Base-by-base conservation (phyloP, 2,113 vertebrate genomes). In the Plecturocebus donacophilus region DNA sequence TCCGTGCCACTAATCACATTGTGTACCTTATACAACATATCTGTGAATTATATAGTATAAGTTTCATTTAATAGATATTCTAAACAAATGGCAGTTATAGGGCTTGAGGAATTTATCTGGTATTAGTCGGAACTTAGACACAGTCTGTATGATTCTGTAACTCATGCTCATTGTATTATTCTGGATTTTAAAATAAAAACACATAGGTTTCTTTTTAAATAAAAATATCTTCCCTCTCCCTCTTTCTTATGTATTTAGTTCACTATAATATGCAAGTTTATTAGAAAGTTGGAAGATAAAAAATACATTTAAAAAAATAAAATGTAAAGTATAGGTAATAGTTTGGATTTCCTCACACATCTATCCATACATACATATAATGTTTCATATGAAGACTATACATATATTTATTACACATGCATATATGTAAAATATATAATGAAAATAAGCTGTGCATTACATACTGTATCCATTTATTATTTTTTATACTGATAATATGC, bases 121-220 rank as follows among this genome's bases (percentile, higher is more conserved):
- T 42, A 45, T 47, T 75, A 38, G 45, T 49, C n/a, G 45, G 79
- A 77, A 77, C 49, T 75, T 58, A 91, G 54, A 68, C 38, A 85
- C 2, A 47, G 32, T 64, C 45, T 71, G 16, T 61, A 77, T 45
- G 30, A 54, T 70, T 77, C 58, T 77, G 84, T 84, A 71, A 64
- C 10, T 8, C 52, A 56, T n/a, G n/a, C 42, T 80, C 32, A 49
- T 66, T 76, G 30, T 42, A 73, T 68, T 35, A 88, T 83, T 68
- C 64, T 90, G 52, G 42, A 56, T 90, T 81, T 93, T 75, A 85
- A 92, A 81, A 71, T 35, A 42, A 94, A 91, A 71, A 54, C n/a
- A 64, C 17, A 21, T 52, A 12, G 40, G 47, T 40, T 87, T 45
- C 25, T 45, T 76, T 45, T 76, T 45, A 45, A 40, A 73, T 73